These are phyloP conservation scores for Nothobranchius kuhntae DNA, from an alignment of 2,113 vertebrate genomes.

Conservation along the genomic window DNA sequence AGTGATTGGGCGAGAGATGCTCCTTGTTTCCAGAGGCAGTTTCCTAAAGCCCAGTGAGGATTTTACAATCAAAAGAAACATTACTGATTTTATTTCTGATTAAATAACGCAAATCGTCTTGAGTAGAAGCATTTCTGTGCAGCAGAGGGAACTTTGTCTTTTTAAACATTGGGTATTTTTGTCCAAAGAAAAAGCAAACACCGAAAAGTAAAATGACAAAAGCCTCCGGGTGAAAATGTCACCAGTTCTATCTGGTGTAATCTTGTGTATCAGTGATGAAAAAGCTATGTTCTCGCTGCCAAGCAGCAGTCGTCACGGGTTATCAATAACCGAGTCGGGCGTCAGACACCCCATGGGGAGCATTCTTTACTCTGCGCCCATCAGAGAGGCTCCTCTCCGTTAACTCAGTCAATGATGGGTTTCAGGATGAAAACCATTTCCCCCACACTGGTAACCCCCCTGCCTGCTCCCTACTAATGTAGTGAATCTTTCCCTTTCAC, in stretches of 20 bases:
- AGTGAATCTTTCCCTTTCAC: conserved; percentile 46
- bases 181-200: background rate
- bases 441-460: conserved; percentile 54
- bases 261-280: conserved; percentile 71
- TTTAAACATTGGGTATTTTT: too few species aligned
- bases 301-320: conserved; percentile 49
- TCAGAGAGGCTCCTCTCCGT: conserved; percentile 66
- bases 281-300: conserved; percentile 31
- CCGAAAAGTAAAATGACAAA: background rate
- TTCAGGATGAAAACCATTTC: conserved; percentile 63
- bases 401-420: conserved; percentile 74
- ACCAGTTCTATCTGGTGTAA: conserved; percentile 56
- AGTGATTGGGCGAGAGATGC: too few species aligned
- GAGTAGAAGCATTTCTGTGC: too few species aligned
- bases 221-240: conserved; percentile 50
- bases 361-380: conserved; percentile 62
- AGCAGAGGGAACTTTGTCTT: too few species aligned
- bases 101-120: too few species aligned
- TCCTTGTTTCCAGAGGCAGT: too few species aligned
- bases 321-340: conserved; percentile 66
- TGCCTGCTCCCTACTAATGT: conserved; percentile 38
- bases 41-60: too few species aligned
- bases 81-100: too few species aligned
- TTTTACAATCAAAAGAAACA: too few species aligned
- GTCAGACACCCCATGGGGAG: conserved; percentile 54